These are phyloP conservation scores for Disparrhopalites patrizii DNA, from an alignment of 2,888 invertebrate genomes.

Conservation along the genomic window DNA sequence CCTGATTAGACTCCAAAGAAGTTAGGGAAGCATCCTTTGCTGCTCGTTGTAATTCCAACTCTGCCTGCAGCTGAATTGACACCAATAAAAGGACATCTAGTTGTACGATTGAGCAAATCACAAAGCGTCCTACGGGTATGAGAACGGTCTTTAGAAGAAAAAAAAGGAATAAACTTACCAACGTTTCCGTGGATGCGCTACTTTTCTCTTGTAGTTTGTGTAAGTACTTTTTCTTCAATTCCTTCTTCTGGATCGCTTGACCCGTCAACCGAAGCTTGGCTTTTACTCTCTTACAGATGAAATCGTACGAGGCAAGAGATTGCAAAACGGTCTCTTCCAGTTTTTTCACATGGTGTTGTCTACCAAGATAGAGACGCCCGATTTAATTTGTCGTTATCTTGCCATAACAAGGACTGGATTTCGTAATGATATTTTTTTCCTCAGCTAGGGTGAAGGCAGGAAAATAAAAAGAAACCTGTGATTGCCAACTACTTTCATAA, in stretches of 20 bases:
- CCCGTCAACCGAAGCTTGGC: conserved; percentile 26
- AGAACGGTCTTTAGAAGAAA: no score
- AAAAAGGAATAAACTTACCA: no score
- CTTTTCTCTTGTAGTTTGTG: not conserved
- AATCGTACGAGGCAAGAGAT: conserved; percentile 25
- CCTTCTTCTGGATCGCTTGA: not conserved
- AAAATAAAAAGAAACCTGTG: conserved; percentile 1
- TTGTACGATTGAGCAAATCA: no score
- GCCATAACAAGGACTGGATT: no score
- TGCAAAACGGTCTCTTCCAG: conserved; percentile 32
- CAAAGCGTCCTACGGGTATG: no score
- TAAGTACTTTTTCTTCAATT: not conserved
- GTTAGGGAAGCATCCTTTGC: no score
- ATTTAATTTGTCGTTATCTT: no score
- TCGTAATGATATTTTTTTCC: not conserved
- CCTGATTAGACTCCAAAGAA: no score
- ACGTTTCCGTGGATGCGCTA: no score
- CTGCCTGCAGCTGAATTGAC: no score
- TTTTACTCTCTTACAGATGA: conserved; percentile 33
- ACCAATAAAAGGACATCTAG: no score
- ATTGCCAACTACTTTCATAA: conserved; percentile 32
- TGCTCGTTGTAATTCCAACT: no score
- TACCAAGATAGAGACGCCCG: conserved; percentile 2
- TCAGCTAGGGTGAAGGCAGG: not conserved
- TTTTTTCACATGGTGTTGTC: conserved; percentile 30